A percentile compares a stretch with the other conserved stretches of the same genome.
These are phyloP conservation scores for Hypothenemus hampei DNA, from an alignment of 1,140 invertebrate species.

Conservation along the genomic window DNA sequence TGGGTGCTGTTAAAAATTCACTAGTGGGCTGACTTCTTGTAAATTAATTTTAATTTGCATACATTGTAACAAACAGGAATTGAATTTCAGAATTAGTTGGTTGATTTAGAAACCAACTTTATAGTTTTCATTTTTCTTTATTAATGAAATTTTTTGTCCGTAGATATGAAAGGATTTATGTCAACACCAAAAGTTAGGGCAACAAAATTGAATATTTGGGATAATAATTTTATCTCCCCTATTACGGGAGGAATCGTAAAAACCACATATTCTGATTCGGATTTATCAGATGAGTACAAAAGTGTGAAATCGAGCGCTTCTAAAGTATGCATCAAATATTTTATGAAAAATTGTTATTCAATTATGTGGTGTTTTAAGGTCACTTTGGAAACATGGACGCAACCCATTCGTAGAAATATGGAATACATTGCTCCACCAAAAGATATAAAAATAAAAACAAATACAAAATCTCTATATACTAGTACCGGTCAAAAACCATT, in stretches of 20 bases:
- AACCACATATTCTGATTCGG: constrained; percentile 35
- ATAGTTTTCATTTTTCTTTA: no score
- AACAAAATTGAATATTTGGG: constrained; percentile 28
- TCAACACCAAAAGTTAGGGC: constrained; percentile 40
- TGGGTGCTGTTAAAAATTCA: no score
- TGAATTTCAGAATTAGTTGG: no score
- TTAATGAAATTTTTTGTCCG: no score
- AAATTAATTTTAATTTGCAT: no score
- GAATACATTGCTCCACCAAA: not conserved
- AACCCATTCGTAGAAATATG: constrained; percentile 13
- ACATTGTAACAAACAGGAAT: no score
- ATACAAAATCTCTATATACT: constrained; percentile 11
- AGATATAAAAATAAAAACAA: constrained; percentile 18
- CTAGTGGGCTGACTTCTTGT: no score
- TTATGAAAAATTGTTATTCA: no score
- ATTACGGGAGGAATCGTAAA: constrained; percentile 37
- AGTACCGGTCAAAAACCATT: constrained; percentile 15
- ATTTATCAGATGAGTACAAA: constrained; percentile 37
- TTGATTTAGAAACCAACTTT: no score
- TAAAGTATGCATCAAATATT: no score
- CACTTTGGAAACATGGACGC: constrained; percentile 12
- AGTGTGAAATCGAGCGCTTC: constrained; percentile 25
- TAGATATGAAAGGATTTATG: no score
- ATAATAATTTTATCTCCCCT: constrained; percentile 36
- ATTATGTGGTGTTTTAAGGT: constrained; percentile 4